phyloP scores from a whole-genome alignment of 2,888 invertebrate genomes.

The Physocephala rufipes region DNA sequence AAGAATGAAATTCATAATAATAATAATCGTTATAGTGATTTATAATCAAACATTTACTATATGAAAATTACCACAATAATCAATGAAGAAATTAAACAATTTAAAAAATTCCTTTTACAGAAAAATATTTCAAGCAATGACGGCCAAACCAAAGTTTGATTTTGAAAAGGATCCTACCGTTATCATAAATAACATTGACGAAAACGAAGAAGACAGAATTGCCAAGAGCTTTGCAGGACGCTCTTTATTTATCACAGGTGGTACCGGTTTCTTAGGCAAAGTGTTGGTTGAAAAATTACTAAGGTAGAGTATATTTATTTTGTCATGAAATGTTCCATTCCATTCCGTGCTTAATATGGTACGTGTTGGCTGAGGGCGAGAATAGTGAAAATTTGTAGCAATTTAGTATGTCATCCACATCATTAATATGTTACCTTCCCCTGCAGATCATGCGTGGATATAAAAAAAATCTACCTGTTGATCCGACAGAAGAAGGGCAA shows the following conservation, averaged over 20 bases:
- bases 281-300: constrained; percentile 65
- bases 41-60: background rate
- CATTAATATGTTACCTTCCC: constrained; percentile 16
- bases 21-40: too few relatives aligned
- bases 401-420: background rate
- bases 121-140: constrained; percentile 45
- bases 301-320: constrained; percentile 57
- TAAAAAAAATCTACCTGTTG: constrained; percentile 82
- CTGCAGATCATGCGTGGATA: constrained; percentile 74
- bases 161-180: constrained; percentile 54
- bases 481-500: constrained; percentile 88
- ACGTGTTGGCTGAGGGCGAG: constrained; percentile 7
- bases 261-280: constrained; percentile 66
- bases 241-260: constrained; percentile 64
- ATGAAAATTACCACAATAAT: background rate
- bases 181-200: constrained; percentile 52
- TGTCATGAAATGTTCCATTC: too few relatives aligned
- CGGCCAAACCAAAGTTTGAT: constrained; percentile 58
- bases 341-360: too few relatives aligned
- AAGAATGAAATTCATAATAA: too few relatives aligned
- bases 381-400: constrained; percentile 22
- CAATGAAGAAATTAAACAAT: background rate
- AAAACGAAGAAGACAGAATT: constrained; percentile 61
- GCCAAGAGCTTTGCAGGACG: constrained; percentile 61
- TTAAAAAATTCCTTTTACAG: background rate